Evolutionary conservation across 1,140 invertebrate genomes (phyloP).

Genomic region (Phymorhynchus buccinoides): DNA sequence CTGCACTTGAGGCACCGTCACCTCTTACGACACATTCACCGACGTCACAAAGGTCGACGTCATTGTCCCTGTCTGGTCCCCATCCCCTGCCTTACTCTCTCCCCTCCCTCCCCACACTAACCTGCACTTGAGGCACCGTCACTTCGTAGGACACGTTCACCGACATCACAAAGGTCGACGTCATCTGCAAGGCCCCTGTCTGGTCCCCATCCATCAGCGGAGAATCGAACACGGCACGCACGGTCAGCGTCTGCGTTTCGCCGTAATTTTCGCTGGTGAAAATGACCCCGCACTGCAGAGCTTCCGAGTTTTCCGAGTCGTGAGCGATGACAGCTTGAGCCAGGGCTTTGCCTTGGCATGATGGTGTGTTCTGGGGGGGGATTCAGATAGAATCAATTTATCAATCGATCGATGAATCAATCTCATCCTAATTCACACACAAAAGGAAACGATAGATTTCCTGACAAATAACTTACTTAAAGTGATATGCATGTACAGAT

Average conservation of each 20-base stretch:
- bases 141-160: constrained; percentile 6
- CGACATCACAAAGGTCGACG: neutral
- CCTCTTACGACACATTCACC: too few relatives aligned
- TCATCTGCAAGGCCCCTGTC: constrained; percentile 30
- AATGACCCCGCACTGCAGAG: constrained; percentile 42
- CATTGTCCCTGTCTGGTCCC: too few relatives aligned
- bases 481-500: too few relatives aligned
- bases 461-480: too few relatives aligned
- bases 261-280: constrained; percentile 53
- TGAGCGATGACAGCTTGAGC: neutral
- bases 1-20: neutral
- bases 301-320: neutral
- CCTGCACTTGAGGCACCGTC: constrained; percentile 8
- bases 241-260: constrained; percentile 30
- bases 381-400: too few relatives aligned
- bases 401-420: too few relatives aligned
- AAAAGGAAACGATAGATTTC: too few relatives aligned
- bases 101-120: neutral
- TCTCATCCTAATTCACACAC: too few relatives aligned
- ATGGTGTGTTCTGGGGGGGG: too few relatives aligned
- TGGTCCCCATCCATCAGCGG: constrained; percentile 52
- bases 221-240: constrained; percentile 52
- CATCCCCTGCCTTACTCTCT: too few relatives aligned
- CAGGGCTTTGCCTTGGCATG: constrained; percentile 2
- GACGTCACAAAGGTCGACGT: too few relatives aligned